Conservation (phyloP, 2,888 invertebrate genomes). For the Caenorhabditis doughertyi region DNA sequence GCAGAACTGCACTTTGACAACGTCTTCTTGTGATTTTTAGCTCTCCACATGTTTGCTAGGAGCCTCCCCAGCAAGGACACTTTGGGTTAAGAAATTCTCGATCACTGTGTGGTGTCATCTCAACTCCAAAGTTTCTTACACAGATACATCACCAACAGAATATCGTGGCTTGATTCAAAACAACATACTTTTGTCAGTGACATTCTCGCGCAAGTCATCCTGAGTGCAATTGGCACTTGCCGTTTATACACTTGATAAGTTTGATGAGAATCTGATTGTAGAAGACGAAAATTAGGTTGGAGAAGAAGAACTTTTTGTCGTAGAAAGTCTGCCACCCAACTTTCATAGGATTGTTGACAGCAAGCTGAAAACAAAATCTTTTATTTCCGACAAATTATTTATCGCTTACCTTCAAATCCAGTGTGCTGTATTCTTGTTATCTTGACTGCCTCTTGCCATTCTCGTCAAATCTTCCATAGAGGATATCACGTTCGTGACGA, state of each 20-base stretch:
- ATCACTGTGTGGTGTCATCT: background rate
- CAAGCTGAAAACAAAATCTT: constrained; percentile 24
- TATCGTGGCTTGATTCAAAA: constrained; percentile 4
- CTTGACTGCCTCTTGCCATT: constrained; percentile 27
- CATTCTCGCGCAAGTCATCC: background rate
- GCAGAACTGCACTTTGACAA: too few relatives aligned
- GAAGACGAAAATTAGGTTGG: constrained; percentile 32
- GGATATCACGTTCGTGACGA: constrained; percentile 15
- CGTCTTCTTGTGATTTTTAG: too few relatives aligned
- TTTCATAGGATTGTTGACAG: constrained; percentile 26
- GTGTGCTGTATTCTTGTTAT: constrained; percentile 17
- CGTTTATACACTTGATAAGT: constrained; percentile 31
- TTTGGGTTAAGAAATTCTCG: background rate
- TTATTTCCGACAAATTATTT: background rate
- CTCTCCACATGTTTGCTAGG: too few relatives aligned
- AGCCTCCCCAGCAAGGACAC: too few relatives aligned
- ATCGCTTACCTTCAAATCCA: constrained; percentile 61
- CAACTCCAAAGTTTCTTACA: constrained; percentile 3
- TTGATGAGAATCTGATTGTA: constrained; percentile 46
- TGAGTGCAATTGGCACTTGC: background rate
- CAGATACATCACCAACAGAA: background rate
- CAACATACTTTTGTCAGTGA: constrained; percentile 12
- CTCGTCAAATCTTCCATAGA: constrained; percentile 26
- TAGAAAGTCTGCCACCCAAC: constrained; percentile 62
- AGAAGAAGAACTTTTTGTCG: constrained; percentile 44